phyloP scores from a whole-genome alignment of 2,113 vertebrate genomes.

The Gulo gulo region DNA sequence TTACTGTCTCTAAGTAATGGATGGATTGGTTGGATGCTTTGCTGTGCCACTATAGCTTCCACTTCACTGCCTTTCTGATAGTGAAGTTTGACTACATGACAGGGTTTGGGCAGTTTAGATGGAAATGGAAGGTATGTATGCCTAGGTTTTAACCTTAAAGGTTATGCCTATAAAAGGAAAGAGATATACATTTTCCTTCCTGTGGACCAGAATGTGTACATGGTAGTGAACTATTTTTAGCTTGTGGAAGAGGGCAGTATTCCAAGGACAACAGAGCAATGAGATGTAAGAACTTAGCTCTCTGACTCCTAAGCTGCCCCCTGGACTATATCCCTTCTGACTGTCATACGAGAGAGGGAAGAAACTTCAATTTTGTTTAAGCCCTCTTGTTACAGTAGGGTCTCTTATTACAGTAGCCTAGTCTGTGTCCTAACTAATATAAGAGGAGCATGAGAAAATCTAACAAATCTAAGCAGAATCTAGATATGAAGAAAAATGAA shows the following conservation, averaged over 20 bases:
- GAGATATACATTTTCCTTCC: neutral
- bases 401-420: neutral
- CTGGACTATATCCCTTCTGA: neutral
- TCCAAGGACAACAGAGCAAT: neutral
- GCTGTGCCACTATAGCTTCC: neutral
- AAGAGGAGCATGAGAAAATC: neutral
- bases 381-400: neutral
- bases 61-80: neutral
- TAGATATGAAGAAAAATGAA: constrained; percentile 16
- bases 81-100: neutral
- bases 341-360: neutral
- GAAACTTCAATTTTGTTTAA: neutral
- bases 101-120: neutral
- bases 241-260: neutral
- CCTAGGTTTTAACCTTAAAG: neutral
- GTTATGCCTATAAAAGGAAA: neutral
- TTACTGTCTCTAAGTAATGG: neutral
- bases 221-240: neutral
- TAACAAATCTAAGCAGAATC: neutral
- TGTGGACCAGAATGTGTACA: neutral
- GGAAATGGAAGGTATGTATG: neutral
- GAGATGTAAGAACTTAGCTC: neutral
- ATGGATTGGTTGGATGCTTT: neutral
- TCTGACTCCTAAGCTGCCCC: neutral
- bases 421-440: neutral